Percentiles rank a stretch among this genome's conserved stretches.
These are phyloP conservation scores for Auanema freiburgensis DNA, from an alignment of 2,888 invertebrate species.

Conservation along the genomic window DNA sequence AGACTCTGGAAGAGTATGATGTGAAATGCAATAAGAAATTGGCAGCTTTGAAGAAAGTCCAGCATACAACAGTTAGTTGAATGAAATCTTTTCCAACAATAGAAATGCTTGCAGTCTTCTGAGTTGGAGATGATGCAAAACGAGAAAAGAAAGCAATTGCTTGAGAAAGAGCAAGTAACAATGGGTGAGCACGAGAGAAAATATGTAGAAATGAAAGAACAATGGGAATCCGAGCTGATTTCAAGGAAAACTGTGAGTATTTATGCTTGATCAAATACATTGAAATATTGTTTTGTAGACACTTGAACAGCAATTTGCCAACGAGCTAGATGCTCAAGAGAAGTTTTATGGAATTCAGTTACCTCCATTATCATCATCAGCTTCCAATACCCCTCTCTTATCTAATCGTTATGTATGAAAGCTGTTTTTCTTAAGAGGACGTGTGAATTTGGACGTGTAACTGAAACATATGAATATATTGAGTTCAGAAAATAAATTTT, in stretches of 20 bases:
- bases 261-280: background rate
- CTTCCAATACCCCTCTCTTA: no score
- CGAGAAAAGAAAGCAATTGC: constrained; percentile 57
- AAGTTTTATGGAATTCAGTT: constrained; percentile 50
- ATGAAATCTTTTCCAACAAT: background rate
- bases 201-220: constrained; percentile 51
- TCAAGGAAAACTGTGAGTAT: constrained; percentile 51
- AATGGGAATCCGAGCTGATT: constrained; percentile 55
- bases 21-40: constrained; percentile 41
- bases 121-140: constrained; percentile 63
- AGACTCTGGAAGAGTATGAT: constrained; percentile 56
- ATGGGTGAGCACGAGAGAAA: constrained; percentile 59
- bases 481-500: no score
- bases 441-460: no score
- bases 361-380: background rate
- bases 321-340: constrained; percentile 56
- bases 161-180: constrained; percentile 58
- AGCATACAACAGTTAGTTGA: constrained; percentile 32
- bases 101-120: constrained; percentile 34
- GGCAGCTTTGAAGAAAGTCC: constrained; percentile 26
- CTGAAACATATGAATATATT: no score
- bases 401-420: no score
- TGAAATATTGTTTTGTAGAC: constrained; percentile 14
- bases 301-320: constrained; percentile 54
- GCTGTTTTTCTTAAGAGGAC: no score